Evolutionary conservation across 1,140 invertebrate genomes (phyloP), one percentile per base, ranked within the genome.

Genomic region (Drosophila pseudoobscura): DNA sequence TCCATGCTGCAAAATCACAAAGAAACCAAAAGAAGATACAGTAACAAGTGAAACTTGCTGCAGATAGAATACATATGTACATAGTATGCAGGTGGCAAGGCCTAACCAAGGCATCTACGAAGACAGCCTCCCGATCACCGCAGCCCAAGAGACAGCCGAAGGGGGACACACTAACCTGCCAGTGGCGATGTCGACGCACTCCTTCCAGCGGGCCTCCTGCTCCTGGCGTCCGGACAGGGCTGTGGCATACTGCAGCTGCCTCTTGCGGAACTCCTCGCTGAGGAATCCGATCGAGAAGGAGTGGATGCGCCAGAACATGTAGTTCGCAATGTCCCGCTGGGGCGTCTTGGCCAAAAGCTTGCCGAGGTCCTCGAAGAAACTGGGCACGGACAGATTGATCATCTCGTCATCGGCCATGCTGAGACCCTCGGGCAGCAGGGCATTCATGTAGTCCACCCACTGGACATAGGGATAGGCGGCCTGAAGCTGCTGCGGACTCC

Each of bases 201-300:
- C 95, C 92, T 97, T 96, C 97, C 97, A 97, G n/a, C 96, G 93
- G 2, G 96, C 94, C 80, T 96, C 95, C 29, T 95, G 89, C 73
- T 96, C 95, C 0, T 94, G 95, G 73, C 95, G 95, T 0, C 97
- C 97, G 20, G 95, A 95, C 0, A 97, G 87, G 1, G 94, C 94
- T 0, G 95, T 95, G 13, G 94, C 94, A 88, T 96, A 97, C 39
- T 94, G 92, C 35, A 97, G 92, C 79, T 95, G 96, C 3, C 95
- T 91, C 46, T 95, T 94, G 1, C 96, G 92, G 56, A 96, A 94
- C 13, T 94, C 93, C 52, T 97, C 94, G 1, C 94, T 96, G 39
- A 98, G 91, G 87, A 96, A 97, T 6, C 94, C 94, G 3, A 97
- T 94, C 0, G 96, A 95, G 13, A 94, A 94, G 0, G 93, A 94